A percentile compares a stretch with the other conserved stretches of the same genome.
phyloP scores from a whole-genome alignment of 2,888 invertebrate genomes.

The Branchinecta sandiegonensis region DNA sequence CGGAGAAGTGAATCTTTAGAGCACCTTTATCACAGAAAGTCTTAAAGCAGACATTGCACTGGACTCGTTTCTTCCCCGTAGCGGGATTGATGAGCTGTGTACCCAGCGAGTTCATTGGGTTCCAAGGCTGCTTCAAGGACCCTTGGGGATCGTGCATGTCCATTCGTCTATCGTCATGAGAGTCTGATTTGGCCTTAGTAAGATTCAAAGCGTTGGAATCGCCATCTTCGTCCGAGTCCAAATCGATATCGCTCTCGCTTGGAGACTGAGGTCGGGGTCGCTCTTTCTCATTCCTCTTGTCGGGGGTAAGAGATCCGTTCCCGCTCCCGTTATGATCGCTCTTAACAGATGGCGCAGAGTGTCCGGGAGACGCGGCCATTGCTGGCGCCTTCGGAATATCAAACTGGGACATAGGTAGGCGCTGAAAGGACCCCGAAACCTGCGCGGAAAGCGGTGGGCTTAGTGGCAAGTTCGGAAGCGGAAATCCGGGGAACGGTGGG shows the following conservation, averaged over 20 bases:
- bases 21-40: slow-evolving; percentile 99
- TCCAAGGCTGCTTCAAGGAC: slow-evolving; percentile 37
- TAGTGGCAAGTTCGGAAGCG: neutral
- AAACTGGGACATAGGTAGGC: slow-evolving; percentile 3
- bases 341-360: neutral
- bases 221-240: neutral
- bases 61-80: slow-evolving; percentile 89
- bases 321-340: neutral
- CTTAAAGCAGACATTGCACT: slow-evolving; percentile 94
- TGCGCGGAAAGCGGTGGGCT: neutral
- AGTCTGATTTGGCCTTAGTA: slow-evolving; percentile 3
- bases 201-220: neutral
- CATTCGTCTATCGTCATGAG: slow-evolving; percentile 31
- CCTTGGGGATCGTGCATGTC: slow-evolving; percentile 36
- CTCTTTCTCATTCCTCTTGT: neutral
- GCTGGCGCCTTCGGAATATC: neutral
- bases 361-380: neutral
- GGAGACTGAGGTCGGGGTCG: slow-evolving; percentile 3
- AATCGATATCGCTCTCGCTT: slow-evolving; percentile 10
- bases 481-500: neutral
- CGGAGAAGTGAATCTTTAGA: slow-evolving; percentile 95
- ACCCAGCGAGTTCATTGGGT: slow-evolving; percentile 39
- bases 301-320: neutral
- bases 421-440: neutral
- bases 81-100: slow-evolving; percentile 83